A percentile compares a stretch with the other conserved stretches of the same genome.
Evolutionary conservation across 2,797 vertebrate genomes (phyloP).

Genomic region (Neopelma chrysocephalum): DNA sequence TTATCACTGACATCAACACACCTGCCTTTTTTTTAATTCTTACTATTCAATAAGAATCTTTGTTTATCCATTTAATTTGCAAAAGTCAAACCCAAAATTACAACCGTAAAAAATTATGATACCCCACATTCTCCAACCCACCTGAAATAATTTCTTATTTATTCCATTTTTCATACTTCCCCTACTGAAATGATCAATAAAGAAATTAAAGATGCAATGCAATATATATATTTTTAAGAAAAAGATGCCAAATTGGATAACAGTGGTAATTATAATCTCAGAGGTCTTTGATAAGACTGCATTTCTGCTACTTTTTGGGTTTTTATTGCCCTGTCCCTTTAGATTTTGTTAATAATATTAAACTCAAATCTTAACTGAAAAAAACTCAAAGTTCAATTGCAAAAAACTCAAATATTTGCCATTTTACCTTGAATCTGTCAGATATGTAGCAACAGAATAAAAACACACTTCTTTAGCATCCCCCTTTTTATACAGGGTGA

Average conservation of each 20-base stretch:
- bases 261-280: neutral
- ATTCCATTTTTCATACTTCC: neutral
- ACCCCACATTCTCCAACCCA: neutral
- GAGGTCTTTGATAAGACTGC: neutral
- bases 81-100: neutral
- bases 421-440: neutral
- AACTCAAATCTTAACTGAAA: neutral
- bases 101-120: neutral
- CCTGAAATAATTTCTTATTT: neutral
- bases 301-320: neutral
- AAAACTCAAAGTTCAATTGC: neutral
- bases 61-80: neutral
- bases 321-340: neutral
- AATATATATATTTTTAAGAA: neutral
- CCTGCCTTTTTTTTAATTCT: neutral
- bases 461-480: neutral
- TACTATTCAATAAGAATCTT: neutral
- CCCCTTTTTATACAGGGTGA: accelerated
- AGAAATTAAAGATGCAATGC: neutral
- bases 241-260: neutral
- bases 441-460: neutral
- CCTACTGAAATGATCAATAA: neutral
- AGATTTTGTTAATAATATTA: neutral
- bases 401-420: neutral
- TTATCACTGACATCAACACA: neutral